Base-by-base conservation (phyloP, 2,797 vertebrate species). In the Peromyscus attwateri region DNA sequence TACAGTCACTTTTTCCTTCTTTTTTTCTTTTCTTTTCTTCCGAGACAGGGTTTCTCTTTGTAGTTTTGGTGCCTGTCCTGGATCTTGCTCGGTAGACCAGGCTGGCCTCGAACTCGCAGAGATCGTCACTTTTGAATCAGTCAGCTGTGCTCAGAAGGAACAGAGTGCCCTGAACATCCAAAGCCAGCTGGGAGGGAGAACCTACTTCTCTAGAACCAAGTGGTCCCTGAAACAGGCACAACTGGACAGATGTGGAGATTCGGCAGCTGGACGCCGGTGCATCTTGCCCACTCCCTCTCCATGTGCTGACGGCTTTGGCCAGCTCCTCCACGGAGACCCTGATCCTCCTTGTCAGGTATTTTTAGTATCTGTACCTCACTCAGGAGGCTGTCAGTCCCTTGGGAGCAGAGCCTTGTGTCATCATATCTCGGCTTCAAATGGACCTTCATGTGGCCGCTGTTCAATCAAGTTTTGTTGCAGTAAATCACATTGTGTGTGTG, bases 391-490 rank as follows among this genome's bases (percentile, higher is more conserved):
- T 37, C 7, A 4, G 62, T 52, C 27, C 71, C 79, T 40, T 31
- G 66, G 66, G 40, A 21, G 71, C 52, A 10, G 79, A 62, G 57
- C 34, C 52, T 34, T 29, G 21, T 73, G 73, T 87, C 70, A 46
- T 84, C 13, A 0, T 2, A 27, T 40, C 31, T 82, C 43, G 82
- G 52, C 49, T 85, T 76, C 70, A n/a, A 14, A 80, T 64, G 37
- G 46, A 29, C 49, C 8, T 37, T 89, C 17, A 1, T 4, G 3
- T 1, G 17, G 19, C 3, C 43, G n/a, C 62, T 49, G 76, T 49
- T 49, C 55, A 52, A 21, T 68, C 68, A 93, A 75, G 52, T 87
- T 87, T 83, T 77, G 64, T 75, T 66, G 87, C 89, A 76, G 70
- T 87, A 34, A 83, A 66, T 87, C 68, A 70, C 73, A 43, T 31